These are phyloP conservation scores for Caenorhabditis japonica DNA, from an alignment of 2,888 invertebrate genomes.

Conservation along the genomic window DNA sequence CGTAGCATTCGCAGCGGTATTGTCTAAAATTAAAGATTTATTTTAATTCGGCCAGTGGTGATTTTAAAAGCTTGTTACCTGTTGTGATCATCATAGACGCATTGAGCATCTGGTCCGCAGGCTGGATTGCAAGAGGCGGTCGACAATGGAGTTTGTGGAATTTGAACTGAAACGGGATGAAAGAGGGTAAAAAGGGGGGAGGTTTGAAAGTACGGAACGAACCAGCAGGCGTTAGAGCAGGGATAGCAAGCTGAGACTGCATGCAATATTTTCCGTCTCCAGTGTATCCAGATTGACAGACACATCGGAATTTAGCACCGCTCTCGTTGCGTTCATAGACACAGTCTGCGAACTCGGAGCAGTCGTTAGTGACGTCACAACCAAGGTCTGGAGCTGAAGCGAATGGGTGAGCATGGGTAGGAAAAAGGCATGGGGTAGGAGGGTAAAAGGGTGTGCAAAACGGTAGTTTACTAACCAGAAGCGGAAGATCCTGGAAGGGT, in stretches of 20 bases:
- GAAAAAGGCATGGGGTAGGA: not conserved
- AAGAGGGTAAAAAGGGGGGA: not conserved
- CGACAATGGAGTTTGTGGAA: conserved; percentile 14
- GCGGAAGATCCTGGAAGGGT: conserved; percentile 51
- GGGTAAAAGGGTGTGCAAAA: not conserved
- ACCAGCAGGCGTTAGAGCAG: conserved; percentile 55
- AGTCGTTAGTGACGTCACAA: conserved; percentile 72
- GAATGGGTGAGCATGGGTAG: conserved; percentile 1
- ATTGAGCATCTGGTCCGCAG: conserved; percentile 78
- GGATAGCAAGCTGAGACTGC: conserved; percentile 58
- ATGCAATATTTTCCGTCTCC: conserved; percentile 78
- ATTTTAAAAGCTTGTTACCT: conserved; percentile 19
- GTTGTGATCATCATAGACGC: conserved; percentile 80
- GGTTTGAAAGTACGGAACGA: not conserved
- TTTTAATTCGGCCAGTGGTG: not conserved
- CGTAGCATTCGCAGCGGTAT: conserved; percentile 67
- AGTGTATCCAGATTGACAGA: conserved; percentile 78
- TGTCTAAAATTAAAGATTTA: conserved; percentile 36
- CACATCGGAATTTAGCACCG: conserved; percentile 71
- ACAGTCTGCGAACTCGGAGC: conserved; percentile 77
- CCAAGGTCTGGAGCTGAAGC: conserved; percentile 43
- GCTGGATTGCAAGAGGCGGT: conserved; percentile 53
- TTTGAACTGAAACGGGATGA: conserved; percentile 24
- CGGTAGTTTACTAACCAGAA: conserved; percentile 10
- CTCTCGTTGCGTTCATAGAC: conserved; percentile 67